Conservation (phyloP, 1,140 invertebrate species). For the Aphaenogaster floridana region DNA sequence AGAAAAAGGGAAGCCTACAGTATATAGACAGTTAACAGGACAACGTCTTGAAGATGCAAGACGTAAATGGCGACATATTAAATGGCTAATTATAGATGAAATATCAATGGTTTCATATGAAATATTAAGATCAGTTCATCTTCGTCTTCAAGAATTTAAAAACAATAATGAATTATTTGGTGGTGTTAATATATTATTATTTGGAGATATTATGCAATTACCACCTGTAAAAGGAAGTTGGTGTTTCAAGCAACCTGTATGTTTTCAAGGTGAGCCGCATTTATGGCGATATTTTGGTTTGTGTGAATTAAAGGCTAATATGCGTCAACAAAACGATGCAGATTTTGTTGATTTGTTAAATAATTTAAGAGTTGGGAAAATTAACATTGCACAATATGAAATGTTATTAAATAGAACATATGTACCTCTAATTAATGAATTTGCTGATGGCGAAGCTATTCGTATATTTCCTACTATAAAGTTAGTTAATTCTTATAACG, state of each 20-base stretch:
- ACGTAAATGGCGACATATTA: constrained; percentile 6
- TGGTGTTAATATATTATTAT: not conserved
- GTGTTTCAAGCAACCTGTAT: not conserved
- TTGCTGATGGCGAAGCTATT: not conserved
- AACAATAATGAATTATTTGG: not conserved
- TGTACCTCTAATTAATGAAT: not conserved
- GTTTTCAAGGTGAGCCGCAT: not conserved
- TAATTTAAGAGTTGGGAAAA: not conserved
- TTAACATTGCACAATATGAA: not conserved
- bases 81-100: not conserved
- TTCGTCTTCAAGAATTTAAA: constrained; percentile 19
- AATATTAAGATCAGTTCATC: not conserved
- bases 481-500: not conserved
- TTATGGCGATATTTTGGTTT: not conserved
- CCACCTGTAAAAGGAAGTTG: not conserved
- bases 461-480: not conserved
- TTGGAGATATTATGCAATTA: constrained; percentile 1
- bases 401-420: constrained; percentile 11
- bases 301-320: not conserved
- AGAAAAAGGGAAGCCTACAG: not conserved
- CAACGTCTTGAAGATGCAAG: constrained; percentile 13
- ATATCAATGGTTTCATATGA: constrained; percentile 1
- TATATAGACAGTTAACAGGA: not conserved
- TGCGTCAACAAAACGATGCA: not conserved
- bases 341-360: not conserved